Evolutionary conservation across 1,140 invertebrate genomes (phyloP), one percentile per base, ranked within the genome.

Genomic region (Lepidurus packardi): DNA sequence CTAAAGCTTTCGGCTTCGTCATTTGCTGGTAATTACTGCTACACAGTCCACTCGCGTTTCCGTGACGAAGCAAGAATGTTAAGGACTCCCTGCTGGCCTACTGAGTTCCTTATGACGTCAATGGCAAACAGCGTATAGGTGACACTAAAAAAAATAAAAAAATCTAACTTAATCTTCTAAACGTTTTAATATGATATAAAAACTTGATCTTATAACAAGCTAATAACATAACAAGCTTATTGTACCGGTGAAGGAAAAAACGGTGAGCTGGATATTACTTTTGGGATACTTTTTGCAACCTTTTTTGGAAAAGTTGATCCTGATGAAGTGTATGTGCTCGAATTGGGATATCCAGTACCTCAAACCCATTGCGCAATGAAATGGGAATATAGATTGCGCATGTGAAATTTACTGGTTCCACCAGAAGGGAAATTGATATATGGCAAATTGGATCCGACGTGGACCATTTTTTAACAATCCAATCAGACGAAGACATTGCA

Each of bases 11-110:
- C 53, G 53, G 53, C 53, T 65, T 65, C 53, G 53, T 65, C 53
- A 65, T 65, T 65, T n/a, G 53, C 16, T 21, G 53, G 21, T 21
- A 65, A 65, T 65, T 65, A 65, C 16, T 65, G 16, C 53, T 65
- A n/a, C 53, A 65, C 53, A 65, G n/a, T 65, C 53, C 53, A 65
- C 21, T 65, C 53, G 34, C 53, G 53, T 65, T 65, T 65, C 53
- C 53, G 53, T 65, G 53, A 65, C 53, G 53, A 65, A 65, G 53
- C 53, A 65, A 21, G 53, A 65, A 65, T 65, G 53, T 65, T 65
- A 65, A 65, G 53, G 53, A 65, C 53, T 21, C 53, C 53, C 53
- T 65, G 53, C 21, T 65, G 53, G 53, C 53, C 53, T 65, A 65
- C 53, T 65, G 53, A 65, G 53, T 65, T 65, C 21, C 53, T 65